Conservation (phyloP, 2,888 invertebrate genomes). For the Onthophagus sagittarius region DNA sequence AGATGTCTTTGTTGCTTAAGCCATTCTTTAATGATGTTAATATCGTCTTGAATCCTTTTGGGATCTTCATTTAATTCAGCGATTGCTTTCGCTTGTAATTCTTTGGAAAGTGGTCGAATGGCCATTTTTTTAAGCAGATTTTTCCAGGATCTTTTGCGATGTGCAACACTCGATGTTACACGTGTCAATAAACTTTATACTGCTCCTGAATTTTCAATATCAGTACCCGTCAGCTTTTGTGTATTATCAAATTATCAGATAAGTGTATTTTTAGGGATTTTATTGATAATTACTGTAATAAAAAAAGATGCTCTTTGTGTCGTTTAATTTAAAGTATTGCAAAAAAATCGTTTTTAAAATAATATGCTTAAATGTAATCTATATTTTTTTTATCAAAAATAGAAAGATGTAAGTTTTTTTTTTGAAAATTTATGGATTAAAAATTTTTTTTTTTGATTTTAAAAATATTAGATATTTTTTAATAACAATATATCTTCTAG, state of each 20-base stretch:
- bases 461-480: no score
- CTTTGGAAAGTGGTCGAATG: conserved; percentile 38
- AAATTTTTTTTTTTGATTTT: no score
- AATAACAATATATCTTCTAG: no score
- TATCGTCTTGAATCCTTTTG: conserved; percentile 47
- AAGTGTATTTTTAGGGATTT: neutral
- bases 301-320: neutral
- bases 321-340: neutral
- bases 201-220: neutral
- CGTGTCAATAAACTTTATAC: neutral
- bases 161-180: neutral
- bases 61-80: conserved; percentile 54
- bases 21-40: conserved; percentile 56
- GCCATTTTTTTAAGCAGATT: conserved; percentile 11
- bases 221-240: neutral
- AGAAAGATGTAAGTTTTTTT: no score
- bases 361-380: no score
- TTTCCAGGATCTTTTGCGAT: neutral
- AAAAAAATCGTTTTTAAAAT: no score
- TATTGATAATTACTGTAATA: neutral
- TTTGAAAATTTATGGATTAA: no score
- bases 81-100: conserved; percentile 51
- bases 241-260: neutral
- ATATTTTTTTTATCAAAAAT: no score
- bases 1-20: conserved; percentile 56